Conservation (phyloP, 1,140 invertebrate genomes). For the Ctenoplectra terminalis region DNA sequence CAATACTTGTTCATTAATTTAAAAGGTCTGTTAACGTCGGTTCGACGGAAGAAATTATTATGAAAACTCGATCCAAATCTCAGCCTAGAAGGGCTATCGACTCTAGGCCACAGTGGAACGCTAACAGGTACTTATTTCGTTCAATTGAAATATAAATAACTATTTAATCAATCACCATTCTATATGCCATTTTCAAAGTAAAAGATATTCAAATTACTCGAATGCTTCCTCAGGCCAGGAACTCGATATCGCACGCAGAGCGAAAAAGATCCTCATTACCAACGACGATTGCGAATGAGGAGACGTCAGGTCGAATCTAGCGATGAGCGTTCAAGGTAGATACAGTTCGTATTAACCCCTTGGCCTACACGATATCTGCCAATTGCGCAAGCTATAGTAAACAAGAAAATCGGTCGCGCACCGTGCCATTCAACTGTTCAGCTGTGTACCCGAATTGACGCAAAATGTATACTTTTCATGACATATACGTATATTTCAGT, state of each 20-base stretch:
- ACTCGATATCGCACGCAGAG: slow-evolving; percentile 90
- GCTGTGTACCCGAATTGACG: too few species aligned
- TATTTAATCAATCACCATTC: background rate
- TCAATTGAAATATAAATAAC: background rate
- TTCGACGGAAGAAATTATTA: slow-evolving; percentile 61
- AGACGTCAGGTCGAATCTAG: slow-evolving; percentile 75
- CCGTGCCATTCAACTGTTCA: too few species aligned
- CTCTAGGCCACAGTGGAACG: slow-evolving; percentile 78
- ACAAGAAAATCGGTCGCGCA: too few species aligned
- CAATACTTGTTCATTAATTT: background rate
- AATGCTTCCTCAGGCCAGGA: slow-evolving; percentile 83
- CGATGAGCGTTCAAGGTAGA: slow-evolving; percentile 78
- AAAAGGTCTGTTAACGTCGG: slow-evolving; percentile 68
- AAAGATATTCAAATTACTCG: slow-evolving; percentile 64
- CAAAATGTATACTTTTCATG: too few species aligned
- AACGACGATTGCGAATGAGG: slow-evolving; percentile 86
- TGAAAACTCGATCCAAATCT: slow-evolving; percentile 70
- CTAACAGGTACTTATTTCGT: slow-evolving; percentile 74
- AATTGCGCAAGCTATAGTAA: too few species aligned
- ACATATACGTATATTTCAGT: too few species aligned
- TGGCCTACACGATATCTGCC: too few species aligned
- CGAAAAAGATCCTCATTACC: slow-evolving; percentile 89
- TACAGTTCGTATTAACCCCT: background rate
- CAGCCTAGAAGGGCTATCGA: slow-evolving; percentile 69
- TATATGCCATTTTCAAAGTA: too few species aligned